Evolutionary conservation across 2,113 vertebrate genomes (phyloP), one percentile per base, ranked within the genome.

Genomic region (Promerops cafer): DNA sequence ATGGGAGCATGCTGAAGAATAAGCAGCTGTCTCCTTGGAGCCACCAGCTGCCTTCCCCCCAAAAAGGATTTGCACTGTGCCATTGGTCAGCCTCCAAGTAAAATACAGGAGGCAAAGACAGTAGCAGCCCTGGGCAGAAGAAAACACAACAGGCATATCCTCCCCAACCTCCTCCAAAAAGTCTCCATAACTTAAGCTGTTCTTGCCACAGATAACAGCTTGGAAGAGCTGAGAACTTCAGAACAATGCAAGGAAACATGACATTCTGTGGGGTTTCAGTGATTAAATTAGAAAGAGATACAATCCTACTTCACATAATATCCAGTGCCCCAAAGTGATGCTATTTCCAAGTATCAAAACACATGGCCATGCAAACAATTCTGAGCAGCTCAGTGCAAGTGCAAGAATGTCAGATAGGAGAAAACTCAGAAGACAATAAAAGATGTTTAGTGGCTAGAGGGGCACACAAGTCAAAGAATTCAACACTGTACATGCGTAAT

Each of bases 21-120:
- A 94, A 91, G 59, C 76, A 97, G 64, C 83, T 88, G 93, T 17
- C 68, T 94, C 68, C 87, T 70, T 77, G 83, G 47, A 92, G 61
- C 30, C 40, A 80, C n/a, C 66, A 95, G 47, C 70, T 92, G 80
- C 53, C 53, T 88, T 88, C 63, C 45, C 53, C 66, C 65, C 14
- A 49, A 63, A 76, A 85, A 64, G 4, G 60, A 90, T 68, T 89
- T 70, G 76, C 72, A 84, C n/a, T 50, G 70, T 63, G 49, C 63
- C 65, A 80, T 10, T 74, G 87, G 49, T 76, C 70, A 89, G 50
- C 50, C 63, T 83, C 35, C 69, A 94, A 71, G 70, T 60, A 37
- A 89, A 91, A 95, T 69, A 86, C 16, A 63, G 54, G 80, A 93
- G 49, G 47, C 2, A 4, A 74, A 64, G 75, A 68, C 53, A 84